Conservation (phyloP, 1,140 invertebrate genomes). For the Drosophila nigromelanica region DNA sequence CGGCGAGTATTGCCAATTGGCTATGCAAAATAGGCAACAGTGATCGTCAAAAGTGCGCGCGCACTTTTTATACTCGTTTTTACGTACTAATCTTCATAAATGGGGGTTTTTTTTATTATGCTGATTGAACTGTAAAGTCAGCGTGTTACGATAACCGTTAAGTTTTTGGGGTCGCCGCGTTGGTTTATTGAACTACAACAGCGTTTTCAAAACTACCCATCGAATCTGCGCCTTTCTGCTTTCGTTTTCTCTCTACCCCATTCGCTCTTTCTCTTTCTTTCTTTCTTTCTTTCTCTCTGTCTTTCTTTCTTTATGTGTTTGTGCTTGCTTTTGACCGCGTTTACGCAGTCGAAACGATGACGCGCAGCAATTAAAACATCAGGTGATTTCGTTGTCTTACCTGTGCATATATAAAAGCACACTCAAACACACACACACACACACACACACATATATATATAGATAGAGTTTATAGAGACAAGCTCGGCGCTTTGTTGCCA, state of each 20-base stretch:
- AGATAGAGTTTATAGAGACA: constrained; percentile 13
- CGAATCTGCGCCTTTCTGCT: constrained; percentile 4
- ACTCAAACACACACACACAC: background rate
- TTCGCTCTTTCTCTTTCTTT: constrained; percentile 20
- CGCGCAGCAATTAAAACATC: constrained; percentile 76
- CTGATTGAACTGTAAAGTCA: constrained; percentile 16
- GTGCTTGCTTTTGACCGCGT: constrained; percentile 43
- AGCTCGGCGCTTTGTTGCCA: constrained; percentile 19
- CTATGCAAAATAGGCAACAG: constrained; percentile 34
- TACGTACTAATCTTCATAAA: background rate
- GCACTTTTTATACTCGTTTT: too few species aligned
- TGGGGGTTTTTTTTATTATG: background rate
- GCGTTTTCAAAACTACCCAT: constrained; percentile 2
- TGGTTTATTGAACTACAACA: constrained; percentile 42
- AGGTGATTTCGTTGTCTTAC: constrained; percentile 72
- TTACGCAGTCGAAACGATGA: constrained; percentile 60
- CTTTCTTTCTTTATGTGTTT: too few species aligned
- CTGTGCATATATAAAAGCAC: constrained; percentile 15
- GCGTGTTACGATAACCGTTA: constrained; percentile 37
- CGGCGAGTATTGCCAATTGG: constrained; percentile 34
- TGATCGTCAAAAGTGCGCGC: constrained; percentile 16
- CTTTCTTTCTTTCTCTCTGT: background rate
- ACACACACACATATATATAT: background rate
- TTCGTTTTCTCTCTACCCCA: constrained; percentile 6
- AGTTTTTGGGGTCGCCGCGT: constrained; percentile 21